A percentile compares a stretch with the other conserved stretches of the same genome.
Conservation (phyloP, 2,888 invertebrate species). For the Macrostomum cliftonense region DNA sequence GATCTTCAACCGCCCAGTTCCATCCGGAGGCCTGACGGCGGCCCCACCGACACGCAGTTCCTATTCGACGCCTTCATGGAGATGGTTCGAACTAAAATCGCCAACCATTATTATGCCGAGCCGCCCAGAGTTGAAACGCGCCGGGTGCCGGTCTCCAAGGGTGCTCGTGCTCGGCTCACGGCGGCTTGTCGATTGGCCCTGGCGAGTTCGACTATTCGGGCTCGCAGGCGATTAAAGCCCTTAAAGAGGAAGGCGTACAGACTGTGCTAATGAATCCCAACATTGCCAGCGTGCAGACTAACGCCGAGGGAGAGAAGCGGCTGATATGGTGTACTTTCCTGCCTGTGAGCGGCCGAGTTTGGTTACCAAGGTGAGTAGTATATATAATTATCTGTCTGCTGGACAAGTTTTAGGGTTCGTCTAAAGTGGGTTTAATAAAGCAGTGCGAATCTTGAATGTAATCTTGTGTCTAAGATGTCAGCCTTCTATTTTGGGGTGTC, state of each 20-base stretch:
- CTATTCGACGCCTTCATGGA: conserved; percentile 25
- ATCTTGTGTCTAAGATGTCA: no score
- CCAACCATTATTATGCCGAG: conserved; percentile 7
- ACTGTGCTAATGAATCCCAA: conserved; percentile 32
- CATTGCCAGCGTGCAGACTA: conserved; percentile 33
- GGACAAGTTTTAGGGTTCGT: no score
- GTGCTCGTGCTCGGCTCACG: conserved; percentile 26
- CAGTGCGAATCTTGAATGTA: no score
- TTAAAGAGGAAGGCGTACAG: conserved; percentile 26
- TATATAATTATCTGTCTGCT: not conserved
- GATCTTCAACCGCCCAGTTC: conserved; percentile 28
- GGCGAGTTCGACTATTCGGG: conserved; percentile 30
- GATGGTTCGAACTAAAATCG: conserved; percentile 16
- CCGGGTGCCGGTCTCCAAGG: conserved; percentile 14
- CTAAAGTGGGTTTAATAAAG: no score
- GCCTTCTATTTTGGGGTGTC: no score
- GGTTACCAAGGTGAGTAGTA: conserved; percentile 18
- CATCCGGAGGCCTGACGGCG: conserved; percentile 28
- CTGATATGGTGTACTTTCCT: conserved; percentile 20
- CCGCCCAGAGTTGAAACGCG: not conserved
- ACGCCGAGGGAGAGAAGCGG: conserved; percentile 24
- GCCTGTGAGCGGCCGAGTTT: no score
- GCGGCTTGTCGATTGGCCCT: conserved; percentile 26
- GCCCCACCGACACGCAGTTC: conserved; percentile 27
- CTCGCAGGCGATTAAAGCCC: conserved; percentile 25